Base-by-base conservation (phyloP, 2,113 vertebrate species). In the Parotia lawesii region DNA sequence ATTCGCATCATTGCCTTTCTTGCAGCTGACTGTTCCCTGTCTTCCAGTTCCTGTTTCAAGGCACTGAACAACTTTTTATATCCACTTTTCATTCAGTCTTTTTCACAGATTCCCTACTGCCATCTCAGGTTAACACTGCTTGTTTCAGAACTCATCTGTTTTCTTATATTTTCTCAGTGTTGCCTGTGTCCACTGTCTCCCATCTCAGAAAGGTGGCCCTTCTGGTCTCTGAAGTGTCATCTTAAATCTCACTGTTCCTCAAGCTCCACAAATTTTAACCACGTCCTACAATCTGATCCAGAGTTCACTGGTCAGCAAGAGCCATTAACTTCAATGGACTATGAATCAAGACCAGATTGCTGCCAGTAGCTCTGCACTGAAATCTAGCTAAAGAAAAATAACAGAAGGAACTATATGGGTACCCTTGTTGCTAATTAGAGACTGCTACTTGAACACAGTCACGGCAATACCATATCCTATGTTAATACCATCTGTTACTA, bases 181-280 rank as follows among this genome's bases (percentile, higher is more conserved):
- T 79, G 31, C 27, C 58, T 47, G 31, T 71, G 73, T 47, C 64
- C 9, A n/a, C 16, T 3, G 15, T 40, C 38, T 82, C 25, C 4
- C 33, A 48, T 11, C 19, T 69, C 62, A 81, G 31, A 64, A 91
- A 75, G 29, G 45, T 38, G 38, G 20, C 44, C 42, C 18, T 77
- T 76, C 58, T 77, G 44, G 29, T 75, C 66, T 75, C 54, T 53
- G 28, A 69, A 89, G 50, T 24, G 29, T 9, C 47, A 29, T 33
- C 37, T 88, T 77, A 90, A 95, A 90, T 67, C 25, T 74, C 64
- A 71, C 14, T 80, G 57, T 62, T 76, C 60, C 71, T 83, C 44
- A 80, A 88, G 90, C 67, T 67, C 65, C 69, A 80, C 87, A 90
- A 74, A 77, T 81, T 86, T 85, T 90, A 91, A 77, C 48, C 27